Conservation (phyloP, 2,113 vertebrate genomes). For the Rhabdomys dilectus region DNA sequence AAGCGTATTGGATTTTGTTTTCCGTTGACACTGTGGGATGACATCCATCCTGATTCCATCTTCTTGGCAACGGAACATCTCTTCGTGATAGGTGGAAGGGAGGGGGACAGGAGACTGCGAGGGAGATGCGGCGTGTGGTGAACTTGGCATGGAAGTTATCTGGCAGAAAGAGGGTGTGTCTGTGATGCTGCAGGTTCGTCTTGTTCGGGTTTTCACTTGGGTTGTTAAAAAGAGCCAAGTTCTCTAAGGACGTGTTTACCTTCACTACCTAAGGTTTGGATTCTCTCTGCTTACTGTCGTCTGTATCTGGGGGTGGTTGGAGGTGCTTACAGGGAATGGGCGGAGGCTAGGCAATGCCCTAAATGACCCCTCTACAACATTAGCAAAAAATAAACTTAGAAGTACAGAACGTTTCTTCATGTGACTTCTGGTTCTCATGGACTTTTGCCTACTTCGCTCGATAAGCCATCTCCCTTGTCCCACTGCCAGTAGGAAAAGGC, state of each 20-base stretch:
- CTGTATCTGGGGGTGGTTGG: neutral
- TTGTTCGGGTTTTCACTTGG: neutral
- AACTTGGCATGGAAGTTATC: neutral
- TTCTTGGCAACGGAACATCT: neutral
- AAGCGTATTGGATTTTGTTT: neutral
- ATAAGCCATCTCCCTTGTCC: neutral
- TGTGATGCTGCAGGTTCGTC: neutral
- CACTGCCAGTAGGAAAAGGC: neutral
- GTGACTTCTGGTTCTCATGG: neutral
- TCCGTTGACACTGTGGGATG: neutral
- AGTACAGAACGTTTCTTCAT: neutral
- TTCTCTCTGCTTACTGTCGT: neutral
- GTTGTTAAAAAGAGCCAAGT: constrained; percentile 42
- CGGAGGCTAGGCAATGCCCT: neutral
- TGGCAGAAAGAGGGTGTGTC: neutral
- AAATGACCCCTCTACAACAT: neutral
- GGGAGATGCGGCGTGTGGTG: neutral
- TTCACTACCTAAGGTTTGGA: neutral
- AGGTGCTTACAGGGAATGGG: neutral
- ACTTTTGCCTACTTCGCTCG: constrained; percentile 8
- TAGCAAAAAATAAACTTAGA: neutral
- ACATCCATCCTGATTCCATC: neutral
- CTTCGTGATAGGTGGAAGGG: neutral
- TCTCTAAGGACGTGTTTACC: neutral
- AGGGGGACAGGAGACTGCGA: neutral